phyloP scores from a whole-genome alignment of 2,113 vertebrate genomes.

The Trinectes maculatus region DNA sequence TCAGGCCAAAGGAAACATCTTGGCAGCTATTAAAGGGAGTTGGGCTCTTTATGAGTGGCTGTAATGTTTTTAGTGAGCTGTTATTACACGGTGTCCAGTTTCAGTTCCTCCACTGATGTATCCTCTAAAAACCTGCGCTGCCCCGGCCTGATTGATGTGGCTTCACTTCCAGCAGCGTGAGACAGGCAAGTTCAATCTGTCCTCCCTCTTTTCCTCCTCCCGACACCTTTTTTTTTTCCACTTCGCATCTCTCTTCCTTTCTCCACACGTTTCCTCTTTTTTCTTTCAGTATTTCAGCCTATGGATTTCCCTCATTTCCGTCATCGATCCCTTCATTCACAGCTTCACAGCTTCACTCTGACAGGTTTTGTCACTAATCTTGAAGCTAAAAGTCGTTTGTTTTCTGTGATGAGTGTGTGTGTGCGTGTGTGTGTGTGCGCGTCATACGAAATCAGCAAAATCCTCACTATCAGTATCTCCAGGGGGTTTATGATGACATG shows the following conservation, averaged over 20 bases:
- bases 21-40: conserved; percentile 65
- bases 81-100: conserved; percentile 73
- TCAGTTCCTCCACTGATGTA: conserved; percentile 64
- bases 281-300: conserved; percentile 31
- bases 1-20: conserved; percentile 75
- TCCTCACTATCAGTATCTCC: conserved; percentile 63
- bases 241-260: conserved; percentile 20
- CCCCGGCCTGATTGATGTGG: conserved; percentile 56
- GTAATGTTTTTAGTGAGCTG: conserved; percentile 78
- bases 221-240: conserved; percentile 2
- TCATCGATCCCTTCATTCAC: conserved; percentile 1
- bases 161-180: conserved; percentile 35
- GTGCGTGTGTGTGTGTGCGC: neutral
- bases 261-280: neutral
- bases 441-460: conserved; percentile 47
- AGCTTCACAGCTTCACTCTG: conserved; percentile 17
- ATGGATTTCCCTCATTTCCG: conserved; percentile 26
- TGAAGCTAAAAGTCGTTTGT: conserved; percentile 24
- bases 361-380: conserved; percentile 21
- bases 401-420: conserved; percentile 1
- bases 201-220: conserved; percentile 8
- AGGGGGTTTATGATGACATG: conserved; percentile 65
- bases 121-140: conserved; percentile 62
- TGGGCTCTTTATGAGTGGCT: conserved; percentile 70
- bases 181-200: conserved; percentile 30